These are phyloP conservation scores for Neelides folsomi DNA, from an alignment of 2,888 invertebrate genomes.

Conservation along the genomic window DNA sequence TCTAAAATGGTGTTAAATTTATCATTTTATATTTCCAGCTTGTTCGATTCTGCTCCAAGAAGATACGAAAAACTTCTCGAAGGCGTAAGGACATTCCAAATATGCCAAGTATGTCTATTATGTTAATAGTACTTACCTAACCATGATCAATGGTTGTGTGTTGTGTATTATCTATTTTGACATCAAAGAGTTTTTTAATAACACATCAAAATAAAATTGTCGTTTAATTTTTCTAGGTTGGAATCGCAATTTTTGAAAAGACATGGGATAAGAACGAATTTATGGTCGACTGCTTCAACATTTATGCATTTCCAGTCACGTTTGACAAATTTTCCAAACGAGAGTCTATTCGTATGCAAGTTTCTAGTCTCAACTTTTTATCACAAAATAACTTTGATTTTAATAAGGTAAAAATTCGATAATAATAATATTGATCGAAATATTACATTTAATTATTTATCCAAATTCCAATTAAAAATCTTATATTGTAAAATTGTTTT, in stretches of 20 bases:
- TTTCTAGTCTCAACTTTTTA: slow-evolving; percentile 43
- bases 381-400: slow-evolving; percentile 43
- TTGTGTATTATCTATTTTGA: not conserved
- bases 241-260: slow-evolving; percentile 52
- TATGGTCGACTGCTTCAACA: slow-evolving; percentile 50
- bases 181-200: too few species aligned
- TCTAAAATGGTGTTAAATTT: too few species aligned
- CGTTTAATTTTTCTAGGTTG: slow-evolving; percentile 51
- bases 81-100: slow-evolving; percentile 14
- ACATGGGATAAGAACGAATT: slow-evolving; percentile 48
- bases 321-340: slow-evolving; percentile 49
- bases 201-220: too few species aligned
- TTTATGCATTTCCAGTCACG: slow-evolving; percentile 53
- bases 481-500: slow-evolving; percentile 5
- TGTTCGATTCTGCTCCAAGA: slow-evolving; percentile 46
- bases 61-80: slow-evolving; percentile 45
- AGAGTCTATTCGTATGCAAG: slow-evolving; percentile 49
- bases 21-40: slow-evolving; percentile 39
- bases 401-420: slow-evolving; percentile 52
- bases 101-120: slow-evolving; percentile 16
- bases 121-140: not conserved
- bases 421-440: slow-evolving; percentile 1
- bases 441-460: not conserved
- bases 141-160: not conserved
- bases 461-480: not conserved